These are phyloP conservation scores for Hylaea fasciaria DNA, from an alignment of 2,888 invertebrate species.

Conservation along the genomic window DNA sequence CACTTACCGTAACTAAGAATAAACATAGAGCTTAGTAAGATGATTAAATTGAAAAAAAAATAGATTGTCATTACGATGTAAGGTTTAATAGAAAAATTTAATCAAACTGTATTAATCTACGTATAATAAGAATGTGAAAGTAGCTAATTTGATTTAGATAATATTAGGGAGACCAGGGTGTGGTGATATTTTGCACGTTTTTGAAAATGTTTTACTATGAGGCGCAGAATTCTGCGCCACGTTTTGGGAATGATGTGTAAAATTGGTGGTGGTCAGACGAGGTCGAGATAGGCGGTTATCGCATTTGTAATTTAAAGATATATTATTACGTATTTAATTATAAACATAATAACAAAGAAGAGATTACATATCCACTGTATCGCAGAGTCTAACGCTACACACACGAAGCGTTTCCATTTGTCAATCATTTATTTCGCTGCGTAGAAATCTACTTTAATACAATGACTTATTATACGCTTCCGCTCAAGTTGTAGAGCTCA, in stretches of 20 bases:
- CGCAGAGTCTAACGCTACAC: slow-evolving; percentile 76
- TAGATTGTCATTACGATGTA: slow-evolving; percentile 72
- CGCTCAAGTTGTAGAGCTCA: slow-evolving; percentile 56
- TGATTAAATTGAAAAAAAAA: slow-evolving; percentile 68
- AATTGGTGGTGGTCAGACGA: slow-evolving; percentile 68
- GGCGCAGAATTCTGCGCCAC: slow-evolving; percentile 73
- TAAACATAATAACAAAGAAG: slow-evolving; percentile 68
- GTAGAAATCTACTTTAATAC: slow-evolving; percentile 3
- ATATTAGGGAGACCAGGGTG: slow-evolving; percentile 84
- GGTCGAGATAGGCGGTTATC: slow-evolving; percentile 64
- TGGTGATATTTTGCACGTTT: slow-evolving; percentile 85
- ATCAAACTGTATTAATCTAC: slow-evolving; percentile 78
- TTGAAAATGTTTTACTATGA: slow-evolving; percentile 83
- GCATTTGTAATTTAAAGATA: slow-evolving; percentile 71
- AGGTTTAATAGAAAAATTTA: slow-evolving; percentile 76
- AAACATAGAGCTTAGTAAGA: slow-evolving; percentile 85
- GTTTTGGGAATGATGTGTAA: slow-evolving; percentile 69
- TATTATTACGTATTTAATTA: slow-evolving; percentile 55
- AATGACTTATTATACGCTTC: slow-evolving; percentile 43
- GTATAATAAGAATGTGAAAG: slow-evolving; percentile 74
- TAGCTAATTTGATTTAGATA: slow-evolving; percentile 82
- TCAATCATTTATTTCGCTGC: slow-evolving; percentile 27
- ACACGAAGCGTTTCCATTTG: slow-evolving; percentile 49
- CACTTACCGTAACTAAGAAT: slow-evolving; percentile 75
- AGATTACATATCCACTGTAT: slow-evolving; percentile 80